Base-by-base conservation (phyloP, 1,140 invertebrate species). In the Bombus affinis region DNA sequence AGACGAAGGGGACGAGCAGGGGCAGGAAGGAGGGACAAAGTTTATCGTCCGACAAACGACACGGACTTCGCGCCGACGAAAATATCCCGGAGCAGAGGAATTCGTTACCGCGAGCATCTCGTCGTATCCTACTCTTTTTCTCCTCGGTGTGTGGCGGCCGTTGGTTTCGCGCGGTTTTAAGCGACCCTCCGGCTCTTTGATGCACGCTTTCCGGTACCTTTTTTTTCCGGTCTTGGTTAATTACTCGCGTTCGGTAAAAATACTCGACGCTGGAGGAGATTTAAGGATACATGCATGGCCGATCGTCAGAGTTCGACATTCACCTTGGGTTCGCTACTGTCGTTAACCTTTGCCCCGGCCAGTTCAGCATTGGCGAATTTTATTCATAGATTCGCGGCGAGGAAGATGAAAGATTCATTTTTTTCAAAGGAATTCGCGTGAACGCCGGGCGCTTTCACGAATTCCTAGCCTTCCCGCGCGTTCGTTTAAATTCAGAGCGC, bases 31-130 rank as follows among this genome's bases (percentile, higher is more conserved):
- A 70, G 53, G 83, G 70, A 57, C 70, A 81, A 81, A 66, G 84
- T 85, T 85, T 85, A 85, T 85, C 84, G 85, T 53, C 72, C 85
- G 81, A 79, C 70, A 87, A 89, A 90, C 86, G 89, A 82, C 77
- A 82, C 42, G 62, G 75, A 78, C 71, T 71, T 59, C 76, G 66
- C 76, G n/a, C 62, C 88, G 84, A 87, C 66, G 79, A 87, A 77
- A 86, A 83, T 89, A 84, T 85, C 88, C 73, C 74, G 72, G 78
- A 85, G 75, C 57, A 39, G 76, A 86, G 77, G 88, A 89, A 89
- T 89, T 73, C 78, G 79, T 57, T 83, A 68, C 57, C 75, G n/a
- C 68, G 59, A 39, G 35, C 28, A 4, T 10, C 47, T 53, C 28
- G 13, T 44, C 70, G 37, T 72, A 25, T 72, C 42, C 9, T 37